phyloP scores from a whole-genome alignment of 2,888 invertebrate genomes.

The Rotaria sp. region DNA sequence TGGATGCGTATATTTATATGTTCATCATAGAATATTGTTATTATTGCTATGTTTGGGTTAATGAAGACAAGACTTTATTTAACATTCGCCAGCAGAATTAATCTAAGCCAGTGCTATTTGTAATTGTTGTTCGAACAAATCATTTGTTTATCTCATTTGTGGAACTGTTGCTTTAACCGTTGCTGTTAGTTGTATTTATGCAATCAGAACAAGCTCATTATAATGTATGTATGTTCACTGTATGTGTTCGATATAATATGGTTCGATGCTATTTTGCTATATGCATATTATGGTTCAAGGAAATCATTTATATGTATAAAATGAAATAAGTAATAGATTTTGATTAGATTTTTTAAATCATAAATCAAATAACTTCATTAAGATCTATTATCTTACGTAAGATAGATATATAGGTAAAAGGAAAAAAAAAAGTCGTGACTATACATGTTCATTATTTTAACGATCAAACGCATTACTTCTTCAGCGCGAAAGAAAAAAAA shows the following conservation, averaged over 20 bases:
- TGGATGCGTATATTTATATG: background rate
- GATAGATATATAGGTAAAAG: background rate
- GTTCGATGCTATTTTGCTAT: background rate
- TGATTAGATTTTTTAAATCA: background rate
- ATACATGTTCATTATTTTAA: background rate
- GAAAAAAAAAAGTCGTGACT: background rate
- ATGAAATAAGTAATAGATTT: background rate
- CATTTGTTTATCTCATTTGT: slow-evolving; percentile 2
- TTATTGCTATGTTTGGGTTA: background rate
- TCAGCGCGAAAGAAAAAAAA: background rate
- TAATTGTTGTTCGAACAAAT: background rate
- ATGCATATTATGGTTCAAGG: background rate
- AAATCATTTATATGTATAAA: background rate
- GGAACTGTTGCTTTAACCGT: background rate
- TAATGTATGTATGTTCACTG: background rate
- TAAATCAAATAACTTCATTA: background rate
- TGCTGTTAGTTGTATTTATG: background rate
- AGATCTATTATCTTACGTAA: background rate
- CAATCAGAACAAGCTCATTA: slow-evolving; percentile 13
- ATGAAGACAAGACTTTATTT: background rate
- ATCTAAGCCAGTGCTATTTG: background rate
- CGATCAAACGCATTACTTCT: background rate
- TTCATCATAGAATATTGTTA: background rate
- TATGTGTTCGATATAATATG: background rate
- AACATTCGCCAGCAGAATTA: background rate